Evolutionary conservation across 2,797 vertebrate species (phyloP), one percentile per base, ranked within the genome.

Genomic region (Pangasius sanitwongsei): DNA sequence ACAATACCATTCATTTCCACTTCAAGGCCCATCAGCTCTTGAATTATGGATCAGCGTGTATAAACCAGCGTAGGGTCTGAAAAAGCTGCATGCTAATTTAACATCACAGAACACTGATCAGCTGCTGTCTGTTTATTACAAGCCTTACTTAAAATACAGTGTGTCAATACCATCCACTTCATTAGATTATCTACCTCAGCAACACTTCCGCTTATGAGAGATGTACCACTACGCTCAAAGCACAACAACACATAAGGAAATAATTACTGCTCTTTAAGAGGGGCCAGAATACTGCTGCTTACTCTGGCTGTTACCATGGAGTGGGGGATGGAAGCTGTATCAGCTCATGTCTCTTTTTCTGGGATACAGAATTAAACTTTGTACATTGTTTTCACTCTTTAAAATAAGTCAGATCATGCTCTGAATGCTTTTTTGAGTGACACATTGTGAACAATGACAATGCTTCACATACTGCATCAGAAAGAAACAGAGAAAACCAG

Each of bases 1-100:
- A 94, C 87, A 93, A 94, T 94, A 89, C 90, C 89, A 90, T 82
- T 95, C 93, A 96, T 96, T 96, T 95, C 93, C 96, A 96, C 94
- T 96, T 96, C 95, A 96, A 96, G 95, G 95, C 91, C 89, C n/a
- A 13, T 18, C 34, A 0, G 50, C 92, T 94, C 92, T 89, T 94
- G 92, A 93, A 95, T 95, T 94, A 95, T 95, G 94, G 92, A 95
- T 95, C 91, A 90, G 78, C 31, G 85, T 70, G 83, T 82, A 81
- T 87, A 63, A 89, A 90, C 87, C 65, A n/a, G 41, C 7, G 25
- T 50, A 72, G 88, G 59, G 55, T 57, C 87, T 88, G 75, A 89
- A 91, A 85, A 87, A 78, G 83, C 86, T 74, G 91, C 87, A 92
- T 92, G 81, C 91, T 81, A 92, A 92, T 92, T 90, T 50, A 23